A percentile compares a stretch with the other conserved stretches of the same genome.
Conservation (phyloP, 1,140 invertebrate genomes). For the Temnothorax nylanderi region DNA sequence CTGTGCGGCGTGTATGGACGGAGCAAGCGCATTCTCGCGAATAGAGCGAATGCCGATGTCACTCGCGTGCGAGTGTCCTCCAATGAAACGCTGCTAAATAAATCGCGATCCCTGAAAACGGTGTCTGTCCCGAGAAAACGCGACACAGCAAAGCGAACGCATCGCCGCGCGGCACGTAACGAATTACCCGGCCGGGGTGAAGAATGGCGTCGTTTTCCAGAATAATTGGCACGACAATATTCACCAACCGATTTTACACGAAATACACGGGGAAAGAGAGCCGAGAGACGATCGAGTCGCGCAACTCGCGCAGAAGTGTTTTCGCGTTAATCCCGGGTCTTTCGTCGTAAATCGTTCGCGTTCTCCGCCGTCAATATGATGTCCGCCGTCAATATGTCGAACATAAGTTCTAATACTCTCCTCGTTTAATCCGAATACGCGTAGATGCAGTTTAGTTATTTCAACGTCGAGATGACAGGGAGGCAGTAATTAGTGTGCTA, state of each 20-base stretch:
- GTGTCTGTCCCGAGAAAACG: slow-evolving; percentile 34
- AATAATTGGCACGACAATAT: slow-evolving; percentile 59
- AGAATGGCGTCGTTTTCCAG: slow-evolving; percentile 57
- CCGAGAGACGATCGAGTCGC: slow-evolving; percentile 10
- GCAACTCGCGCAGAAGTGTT: neutral
- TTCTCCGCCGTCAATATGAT: slow-evolving; percentile 26
- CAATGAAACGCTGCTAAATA: slow-evolving; percentile 43
- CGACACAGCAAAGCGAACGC: slow-evolving; percentile 48
- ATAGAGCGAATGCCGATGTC: slow-evolving; percentile 46
- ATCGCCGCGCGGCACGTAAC: slow-evolving; percentile 48
- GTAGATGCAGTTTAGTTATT: neutral
- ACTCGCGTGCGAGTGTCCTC: slow-evolving; percentile 21
- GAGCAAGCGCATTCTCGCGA: slow-evolving; percentile 48
- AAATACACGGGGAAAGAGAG: slow-evolving; percentile 14
- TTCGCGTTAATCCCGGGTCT: slow-evolving; percentile 25
- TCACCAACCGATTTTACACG: slow-evolving; percentile 44
- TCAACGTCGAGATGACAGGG: neutral
- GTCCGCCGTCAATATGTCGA: neutral
- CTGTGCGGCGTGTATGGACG: slow-evolving; percentile 43
- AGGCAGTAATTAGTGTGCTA: slow-evolving; percentile 12
- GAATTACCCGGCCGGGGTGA: slow-evolving; percentile 39
- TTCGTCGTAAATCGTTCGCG: slow-evolving; percentile 13
- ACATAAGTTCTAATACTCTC: neutral
- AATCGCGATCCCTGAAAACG: slow-evolving; percentile 39
- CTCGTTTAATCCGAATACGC: slow-evolving; percentile 6